Conservation (phyloP, 2,797 vertebrate species). For the Chrosomus eos region DNA sequence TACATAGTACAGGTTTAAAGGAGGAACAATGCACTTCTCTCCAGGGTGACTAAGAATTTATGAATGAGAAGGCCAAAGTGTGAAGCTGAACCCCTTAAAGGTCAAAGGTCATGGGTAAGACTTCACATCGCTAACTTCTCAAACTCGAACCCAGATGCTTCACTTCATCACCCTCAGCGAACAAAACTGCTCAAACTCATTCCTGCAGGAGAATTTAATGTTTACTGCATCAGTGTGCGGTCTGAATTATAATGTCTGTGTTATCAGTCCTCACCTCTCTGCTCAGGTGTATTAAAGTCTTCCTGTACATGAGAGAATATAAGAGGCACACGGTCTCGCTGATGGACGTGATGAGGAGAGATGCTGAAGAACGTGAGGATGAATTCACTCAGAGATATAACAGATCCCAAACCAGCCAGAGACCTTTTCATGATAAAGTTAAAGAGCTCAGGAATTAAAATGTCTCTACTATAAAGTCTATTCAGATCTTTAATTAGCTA, state of each 20-base stretch:
- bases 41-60: constrained; percentile 26
- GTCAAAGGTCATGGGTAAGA: constrained; percentile 39
- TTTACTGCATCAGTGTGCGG: neutral
- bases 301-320: neutral
- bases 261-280: neutral
- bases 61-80: constrained; percentile 30
- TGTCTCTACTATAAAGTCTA: neutral
- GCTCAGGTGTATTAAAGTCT: neutral
- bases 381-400: neutral
- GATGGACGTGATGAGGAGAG: neutral
- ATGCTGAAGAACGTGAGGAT: neutral
- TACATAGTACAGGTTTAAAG: neutral
- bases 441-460: neutral
- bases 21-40: neutral
- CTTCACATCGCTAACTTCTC: constrained; percentile 6
- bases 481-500: neutral
- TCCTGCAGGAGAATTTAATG: neutral
- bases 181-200: neutral
- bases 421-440: neutral
- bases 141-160: neutral
- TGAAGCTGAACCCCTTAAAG: constrained; percentile 17
- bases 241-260: neutral
- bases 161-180: neutral
- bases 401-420: neutral
- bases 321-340: neutral